A percentile compares a stretch with the other conserved stretches of the same genome.
Conservation (phyloP, 2,888 invertebrate species). For the Drosophila anomelani region DNA sequence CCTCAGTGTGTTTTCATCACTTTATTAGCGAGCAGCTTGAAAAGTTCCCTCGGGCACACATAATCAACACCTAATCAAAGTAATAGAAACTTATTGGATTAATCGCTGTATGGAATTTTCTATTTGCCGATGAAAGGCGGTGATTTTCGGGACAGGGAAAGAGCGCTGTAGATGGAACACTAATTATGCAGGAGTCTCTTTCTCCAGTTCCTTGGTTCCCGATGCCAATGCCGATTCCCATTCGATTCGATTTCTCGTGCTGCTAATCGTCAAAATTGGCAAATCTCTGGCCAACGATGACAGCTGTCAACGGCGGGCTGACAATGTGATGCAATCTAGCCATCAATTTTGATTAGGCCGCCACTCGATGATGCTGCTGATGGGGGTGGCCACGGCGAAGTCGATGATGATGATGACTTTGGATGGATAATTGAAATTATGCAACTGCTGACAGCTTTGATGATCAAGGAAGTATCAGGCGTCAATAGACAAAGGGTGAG, state of each 20-base stretch:
- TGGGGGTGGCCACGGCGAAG: not conserved
- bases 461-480: not conserved
- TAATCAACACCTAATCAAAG: constrained; percentile 79
- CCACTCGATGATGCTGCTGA: constrained; percentile 11
- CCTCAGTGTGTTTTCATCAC: constrained; percentile 54
- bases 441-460: constrained; percentile 35
- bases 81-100: constrained; percentile 79
- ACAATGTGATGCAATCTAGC: constrained; percentile 48
- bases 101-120: constrained; percentile 73
- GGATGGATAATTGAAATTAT: constrained; percentile 66
- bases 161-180: not conserved
- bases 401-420: constrained; percentile 15
- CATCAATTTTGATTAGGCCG: constrained; percentile 74
- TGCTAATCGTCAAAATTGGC: constrained; percentile 48
- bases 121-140: constrained; percentile 59
- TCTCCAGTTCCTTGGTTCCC: not conserved
- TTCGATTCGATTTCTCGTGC: not conserved
- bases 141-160: not conserved
- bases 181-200: constrained; percentile 20
- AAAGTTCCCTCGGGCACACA: constrained; percentile 62
- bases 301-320: constrained; percentile 67
- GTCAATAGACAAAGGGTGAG: not conserved
- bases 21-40: constrained; percentile 70
- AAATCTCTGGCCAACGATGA: constrained; percentile 59
- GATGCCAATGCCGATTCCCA: not conserved